These are phyloP conservation scores for Acronicta aceris DNA, from an alignment of 2,888 invertebrate species.

Conservation along the genomic window DNA sequence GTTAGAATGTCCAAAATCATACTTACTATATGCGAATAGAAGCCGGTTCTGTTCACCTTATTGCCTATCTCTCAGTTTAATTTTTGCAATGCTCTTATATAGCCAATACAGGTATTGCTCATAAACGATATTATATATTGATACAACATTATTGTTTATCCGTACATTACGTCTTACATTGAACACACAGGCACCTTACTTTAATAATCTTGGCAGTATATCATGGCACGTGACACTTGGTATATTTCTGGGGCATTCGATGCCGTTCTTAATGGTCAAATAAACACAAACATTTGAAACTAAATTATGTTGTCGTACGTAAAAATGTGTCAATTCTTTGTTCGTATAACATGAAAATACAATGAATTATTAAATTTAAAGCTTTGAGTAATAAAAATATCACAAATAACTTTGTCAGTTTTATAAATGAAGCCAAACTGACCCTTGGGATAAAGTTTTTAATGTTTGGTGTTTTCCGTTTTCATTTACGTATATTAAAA, in stretches of 20 bases:
- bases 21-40: not conserved
- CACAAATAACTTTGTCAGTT: conserved; percentile 75
- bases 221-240: conserved; percentile 78
- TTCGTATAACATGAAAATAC: conserved; percentile 62
- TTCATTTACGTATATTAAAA: conserved; percentile 34
- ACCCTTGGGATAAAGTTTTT: conserved; percentile 36
- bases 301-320: conserved; percentile 52
- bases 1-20: conserved; percentile 6
- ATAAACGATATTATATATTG: conserved; percentile 40
- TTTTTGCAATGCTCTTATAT: conserved; percentile 13
- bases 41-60: conserved; percentile 24
- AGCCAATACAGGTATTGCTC: conserved; percentile 45
- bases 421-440: conserved; percentile 61
- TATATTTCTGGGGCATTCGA: conserved; percentile 61
- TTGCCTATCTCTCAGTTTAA: conserved; percentile 21
- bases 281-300: conserved; percentile 46
- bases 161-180: conserved; percentile 72
- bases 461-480: conserved; percentile 23
- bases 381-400: conserved; percentile 74
- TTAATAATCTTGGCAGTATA: conserved; percentile 80
- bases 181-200: conserved; percentile 87
- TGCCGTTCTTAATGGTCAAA: conserved; percentile 50
- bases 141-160: conserved; percentile 66
- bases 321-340: conserved; percentile 54
- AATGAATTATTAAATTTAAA: conserved; percentile 69